These are phyloP conservation scores for Siniperca scherzeri DNA, from an alignment of 2,797 vertebrate species.

Conservation along the genomic window DNA sequence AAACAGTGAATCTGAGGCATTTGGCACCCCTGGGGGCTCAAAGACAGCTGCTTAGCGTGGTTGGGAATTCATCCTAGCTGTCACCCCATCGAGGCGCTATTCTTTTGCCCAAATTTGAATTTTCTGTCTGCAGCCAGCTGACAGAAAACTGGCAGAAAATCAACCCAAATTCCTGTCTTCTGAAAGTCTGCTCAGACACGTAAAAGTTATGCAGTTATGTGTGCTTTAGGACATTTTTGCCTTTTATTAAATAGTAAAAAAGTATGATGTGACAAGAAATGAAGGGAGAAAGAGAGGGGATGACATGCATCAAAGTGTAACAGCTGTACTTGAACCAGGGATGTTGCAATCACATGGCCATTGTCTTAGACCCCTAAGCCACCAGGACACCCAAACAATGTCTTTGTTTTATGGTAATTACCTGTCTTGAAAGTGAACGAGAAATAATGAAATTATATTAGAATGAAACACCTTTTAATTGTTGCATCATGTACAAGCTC, in stretches of 20 bases:
- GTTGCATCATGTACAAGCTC: neutral
- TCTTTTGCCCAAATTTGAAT: neutral
- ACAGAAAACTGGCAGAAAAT: constrained; percentile 2
- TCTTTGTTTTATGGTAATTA: constrained; percentile 7
- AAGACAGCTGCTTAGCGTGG: neutral
- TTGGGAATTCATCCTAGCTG: neutral
- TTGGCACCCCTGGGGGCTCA: neutral
- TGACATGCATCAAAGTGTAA: neutral
- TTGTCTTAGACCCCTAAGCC: neutral
- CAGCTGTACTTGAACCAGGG: neutral
- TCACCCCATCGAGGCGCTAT: neutral
- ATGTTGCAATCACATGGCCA: neutral
- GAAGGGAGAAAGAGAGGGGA: neutral
- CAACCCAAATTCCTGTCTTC: neutral
- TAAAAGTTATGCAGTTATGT: neutral
- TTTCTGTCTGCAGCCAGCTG: neutral
- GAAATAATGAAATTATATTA: neutral
- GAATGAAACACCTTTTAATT: neutral
- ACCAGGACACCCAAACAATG: neutral
- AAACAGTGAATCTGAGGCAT: constrained; percentile 1
- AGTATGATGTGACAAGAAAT: neutral
- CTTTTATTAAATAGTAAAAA: neutral
- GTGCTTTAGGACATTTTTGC: neutral
- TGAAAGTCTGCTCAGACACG: neutral
- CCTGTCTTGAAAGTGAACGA: neutral